A percentile compares a stretch with the other conserved stretches of the same genome.
These are phyloP conservation scores for Thera britannica DNA, from an alignment of 2,888 invertebrate genomes.

Conservation along the genomic window DNA sequence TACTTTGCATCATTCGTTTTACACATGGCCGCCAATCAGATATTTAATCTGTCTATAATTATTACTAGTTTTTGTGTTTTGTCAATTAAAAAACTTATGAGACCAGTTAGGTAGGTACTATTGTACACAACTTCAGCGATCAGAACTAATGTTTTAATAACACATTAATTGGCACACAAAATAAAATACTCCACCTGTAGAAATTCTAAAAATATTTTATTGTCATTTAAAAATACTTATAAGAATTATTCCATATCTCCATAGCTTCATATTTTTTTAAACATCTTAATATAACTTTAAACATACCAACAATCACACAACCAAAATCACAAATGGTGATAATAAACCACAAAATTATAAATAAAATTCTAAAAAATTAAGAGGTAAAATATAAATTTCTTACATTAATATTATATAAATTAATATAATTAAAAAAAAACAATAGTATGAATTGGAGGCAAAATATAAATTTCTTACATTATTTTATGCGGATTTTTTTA, in stretches of 20 bases:
- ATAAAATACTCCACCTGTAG: conserved; percentile 1
- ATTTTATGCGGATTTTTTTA: no score
- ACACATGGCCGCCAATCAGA: not conserved
- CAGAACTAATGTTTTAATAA: not conserved
- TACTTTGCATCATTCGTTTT: not conserved
- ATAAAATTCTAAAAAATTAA: no score
- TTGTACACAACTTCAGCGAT: not conserved
- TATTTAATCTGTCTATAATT: not conserved
- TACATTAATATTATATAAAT: no score
- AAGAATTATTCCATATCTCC: conserved; percentile 11
- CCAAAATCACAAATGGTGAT: conserved; percentile 23
- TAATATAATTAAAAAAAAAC: no score
- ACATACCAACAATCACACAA: conserved; percentile 33
- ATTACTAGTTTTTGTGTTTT: no score
- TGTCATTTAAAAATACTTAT: conserved; percentile 27
- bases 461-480: no score
- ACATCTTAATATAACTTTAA: conserved; percentile 20
- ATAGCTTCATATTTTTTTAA: not conserved
- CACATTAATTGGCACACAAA: not conserved
- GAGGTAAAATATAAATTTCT: no score
- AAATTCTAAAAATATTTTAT: conserved; percentile 27
- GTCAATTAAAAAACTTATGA: not conserved
- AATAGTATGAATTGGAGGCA: no score
- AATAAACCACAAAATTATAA: not conserved
- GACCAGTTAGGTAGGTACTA: not conserved